Evolutionary conservation across 2,888 invertebrate genomes (phyloP).

Genomic region (Griposia aprilina): DNA sequence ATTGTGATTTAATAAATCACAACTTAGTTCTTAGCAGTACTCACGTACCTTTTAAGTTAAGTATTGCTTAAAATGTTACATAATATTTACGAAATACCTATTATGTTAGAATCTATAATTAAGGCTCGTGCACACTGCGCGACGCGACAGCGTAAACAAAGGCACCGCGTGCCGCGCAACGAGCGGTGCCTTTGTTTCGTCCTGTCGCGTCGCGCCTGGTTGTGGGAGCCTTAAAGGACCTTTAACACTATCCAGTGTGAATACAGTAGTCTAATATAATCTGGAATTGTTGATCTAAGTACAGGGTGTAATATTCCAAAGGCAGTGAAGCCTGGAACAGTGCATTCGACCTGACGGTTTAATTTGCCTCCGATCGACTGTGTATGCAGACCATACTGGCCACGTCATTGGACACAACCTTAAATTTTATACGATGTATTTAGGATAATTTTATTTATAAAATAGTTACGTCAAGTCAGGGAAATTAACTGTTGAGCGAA

Average conservation of each 20-base stretch:
- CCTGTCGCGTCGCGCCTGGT: no score
- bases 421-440: background rate
- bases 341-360: slow-evolving; percentile 70
- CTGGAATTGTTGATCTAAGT: slow-evolving; percentile 55
- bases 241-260: background rate
- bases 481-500: background rate
- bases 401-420: slow-evolving; percentile 66
- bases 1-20: background rate
- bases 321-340: slow-evolving; percentile 65
- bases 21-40: no score
- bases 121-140: no score
- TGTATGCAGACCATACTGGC: slow-evolving; percentile 64
- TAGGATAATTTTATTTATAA: no score
- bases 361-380: slow-evolving; percentile 75
- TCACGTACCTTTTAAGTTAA: no score
- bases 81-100: no score
- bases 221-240: no score
- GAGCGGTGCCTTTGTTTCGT: no score
- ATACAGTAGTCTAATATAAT: slow-evolving; percentile 8
- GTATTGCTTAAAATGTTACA: background rate
- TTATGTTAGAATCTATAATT: no score
- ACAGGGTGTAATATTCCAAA: slow-evolving; percentile 77
- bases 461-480: background rate
- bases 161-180: no score
- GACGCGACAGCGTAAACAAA: no score